phyloP scores from a whole-genome alignment of 64 coral and sea anemone species.

The Montipora sp. region DNA sequence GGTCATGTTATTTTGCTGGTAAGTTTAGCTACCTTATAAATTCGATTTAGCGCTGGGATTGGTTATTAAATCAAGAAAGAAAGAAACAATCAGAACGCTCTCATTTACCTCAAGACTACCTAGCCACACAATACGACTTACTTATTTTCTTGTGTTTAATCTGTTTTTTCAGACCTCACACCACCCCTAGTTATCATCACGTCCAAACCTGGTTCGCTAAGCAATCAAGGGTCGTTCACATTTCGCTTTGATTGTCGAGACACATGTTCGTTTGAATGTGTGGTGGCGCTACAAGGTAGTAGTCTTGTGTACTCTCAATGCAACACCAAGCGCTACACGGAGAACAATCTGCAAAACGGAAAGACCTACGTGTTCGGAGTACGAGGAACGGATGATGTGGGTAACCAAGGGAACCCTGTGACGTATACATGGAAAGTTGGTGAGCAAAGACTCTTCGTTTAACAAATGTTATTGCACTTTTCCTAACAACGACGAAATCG shows the following conservation, averaged over 20 bases:
- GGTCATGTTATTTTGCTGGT: conserved; percentile 1
- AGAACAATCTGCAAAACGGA: conserved; percentile 45
- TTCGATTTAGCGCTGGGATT: no score
- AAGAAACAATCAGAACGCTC: background rate
- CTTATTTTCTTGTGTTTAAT: no score
- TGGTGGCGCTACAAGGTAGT: conserved; percentile 24
- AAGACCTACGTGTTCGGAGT: conserved; percentile 60
- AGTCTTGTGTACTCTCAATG: conserved; percentile 51
- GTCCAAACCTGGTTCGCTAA: conserved; percentile 43
- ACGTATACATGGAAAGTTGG: conserved; percentile 74
- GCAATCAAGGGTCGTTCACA: conserved; percentile 50
- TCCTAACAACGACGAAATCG: no score
- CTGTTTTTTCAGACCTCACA: conserved; percentile 57
- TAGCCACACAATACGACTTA: background rate
- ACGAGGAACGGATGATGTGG: conserved; percentile 64
- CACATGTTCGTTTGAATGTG: conserved; percentile 58
- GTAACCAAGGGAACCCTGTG: conserved; percentile 55
- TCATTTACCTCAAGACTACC: background rate
- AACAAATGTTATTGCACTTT: no score
- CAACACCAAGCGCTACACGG: conserved; percentile 24
- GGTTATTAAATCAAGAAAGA: no score
- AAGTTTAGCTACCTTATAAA: background rate
- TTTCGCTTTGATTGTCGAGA: conserved; percentile 58
- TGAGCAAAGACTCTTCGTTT: conserved; percentile 12
- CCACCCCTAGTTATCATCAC: conserved; percentile 61